These are phyloP conservation scores for Columba guinea DNA, from an alignment of 2,797 vertebrate genomes.

Conservation along the genomic window DNA sequence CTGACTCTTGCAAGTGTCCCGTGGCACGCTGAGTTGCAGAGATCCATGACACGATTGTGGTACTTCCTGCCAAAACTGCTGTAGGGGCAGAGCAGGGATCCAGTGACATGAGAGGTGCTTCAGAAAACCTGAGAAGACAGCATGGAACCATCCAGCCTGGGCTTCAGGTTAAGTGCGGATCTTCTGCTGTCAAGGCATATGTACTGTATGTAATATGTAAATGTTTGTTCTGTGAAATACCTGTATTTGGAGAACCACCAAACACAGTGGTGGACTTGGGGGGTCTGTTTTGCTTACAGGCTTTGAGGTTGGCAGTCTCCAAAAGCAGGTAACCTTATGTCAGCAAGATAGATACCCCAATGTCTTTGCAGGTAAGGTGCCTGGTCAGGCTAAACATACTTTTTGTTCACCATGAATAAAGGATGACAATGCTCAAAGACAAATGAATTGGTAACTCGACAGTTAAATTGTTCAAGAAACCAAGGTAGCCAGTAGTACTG, in stretches of 20 bases:
- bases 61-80: background rate
- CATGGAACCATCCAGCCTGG: background rate
- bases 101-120: background rate
- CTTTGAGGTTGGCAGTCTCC: background rate
- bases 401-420: background rate
- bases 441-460: background rate
- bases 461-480: background rate
- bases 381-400: background rate
- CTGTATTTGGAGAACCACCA: background rate
- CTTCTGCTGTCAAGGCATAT: background rate
- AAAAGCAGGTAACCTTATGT: background rate
- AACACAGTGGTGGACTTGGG: background rate
- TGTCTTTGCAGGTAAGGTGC: background rate
- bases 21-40: background rate
- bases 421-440: background rate
- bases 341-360: background rate
- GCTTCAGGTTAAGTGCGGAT: background rate
- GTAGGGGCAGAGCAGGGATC: background rate
- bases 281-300: background rate
- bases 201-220: background rate
- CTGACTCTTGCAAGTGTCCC: background rate
- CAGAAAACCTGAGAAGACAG: background rate
- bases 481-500: rapidly evolving
- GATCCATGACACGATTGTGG: background rate
- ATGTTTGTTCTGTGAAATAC: background rate